Evolutionary conservation across 2,797 vertebrate genomes (phyloP), one percentile per base, ranked within the genome.

Genomic region (Hypotaenidia okinawae): DNA sequence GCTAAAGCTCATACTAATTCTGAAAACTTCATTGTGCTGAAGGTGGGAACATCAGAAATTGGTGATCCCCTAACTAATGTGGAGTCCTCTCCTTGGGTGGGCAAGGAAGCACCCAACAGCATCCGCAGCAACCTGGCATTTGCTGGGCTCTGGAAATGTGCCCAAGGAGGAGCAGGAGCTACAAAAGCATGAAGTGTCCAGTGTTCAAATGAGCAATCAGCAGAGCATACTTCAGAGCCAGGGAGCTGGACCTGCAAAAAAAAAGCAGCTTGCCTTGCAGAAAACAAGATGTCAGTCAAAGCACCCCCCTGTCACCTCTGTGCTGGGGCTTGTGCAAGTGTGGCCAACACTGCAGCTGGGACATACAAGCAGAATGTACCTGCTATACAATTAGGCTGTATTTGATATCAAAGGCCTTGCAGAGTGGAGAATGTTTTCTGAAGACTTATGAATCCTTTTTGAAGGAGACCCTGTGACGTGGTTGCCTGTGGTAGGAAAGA

Each of bases 61-160:
- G 55, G 16, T 17, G 32, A 74, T 55, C 4, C 4, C 17, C n/a
- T 47, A 41, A 73, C 5, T 13, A 35, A 45, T 1, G 16, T 3
- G 10, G 27, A 15, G 13, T 32, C 7, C 17, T 16, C 45, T 57
- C 33, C 28, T 52, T 41, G 14, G 32, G 39, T 0, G 0, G 77
- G 33, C 0, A 0, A 54, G 51, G 47, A 72, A 59, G 28, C 22
- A 81, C 6, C 6, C 77, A 37, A 54, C 68, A 89, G 74, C 52
- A 28, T 33, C n/a, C 0, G 0, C 59, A 70, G 74, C 83, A 84
- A 70, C 59, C 59, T 64, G 67, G 21, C 11, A 1, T 43, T 57
- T 39, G 54, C 55, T n/a, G 58, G 45, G 72, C 22, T 84, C 89
- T 96, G 92, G 94, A 89, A 88, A 72, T 35, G 39, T 35, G 73